Conservation (phyloP, 2,888 invertebrate genomes). For the Lepeophtheirus nordmannii region DNA sequence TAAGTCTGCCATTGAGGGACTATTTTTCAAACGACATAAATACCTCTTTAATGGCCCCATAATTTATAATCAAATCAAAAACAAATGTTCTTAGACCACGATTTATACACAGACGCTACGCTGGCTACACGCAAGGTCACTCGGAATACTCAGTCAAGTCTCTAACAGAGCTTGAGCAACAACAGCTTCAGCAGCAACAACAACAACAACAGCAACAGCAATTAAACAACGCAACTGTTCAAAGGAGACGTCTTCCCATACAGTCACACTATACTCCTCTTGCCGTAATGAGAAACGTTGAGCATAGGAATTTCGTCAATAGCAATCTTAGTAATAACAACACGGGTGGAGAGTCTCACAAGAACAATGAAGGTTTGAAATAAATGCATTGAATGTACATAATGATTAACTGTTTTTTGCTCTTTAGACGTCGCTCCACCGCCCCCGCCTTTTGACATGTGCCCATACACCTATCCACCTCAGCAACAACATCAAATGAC, state of each 20-base stretch:
- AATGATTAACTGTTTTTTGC: not conserved
- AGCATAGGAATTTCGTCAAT: not conserved
- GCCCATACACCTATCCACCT: not conserved
- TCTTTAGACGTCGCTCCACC: not conserved
- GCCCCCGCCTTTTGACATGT: not conserved
- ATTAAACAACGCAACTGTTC: not conserved
- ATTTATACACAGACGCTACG: not conserved
- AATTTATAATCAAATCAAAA: too few species aligned
- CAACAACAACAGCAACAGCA: not conserved
- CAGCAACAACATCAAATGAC: not conserved
- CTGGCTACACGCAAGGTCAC: not conserved
- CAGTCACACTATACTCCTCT: not conserved
- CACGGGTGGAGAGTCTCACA: not conserved
- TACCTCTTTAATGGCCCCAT: too few species aligned
- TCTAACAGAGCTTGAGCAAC: not conserved
- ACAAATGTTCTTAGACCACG: too few species aligned
- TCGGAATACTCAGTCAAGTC: slow-evolving; percentile 1
- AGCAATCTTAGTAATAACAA: not conserved
- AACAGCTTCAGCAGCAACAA: not conserved
- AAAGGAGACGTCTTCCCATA: not conserved
- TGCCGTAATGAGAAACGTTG: not conserved
- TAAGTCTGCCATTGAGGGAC: too few species aligned
- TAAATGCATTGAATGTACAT: not conserved
- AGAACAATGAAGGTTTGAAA: not conserved
- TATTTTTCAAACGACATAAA: too few species aligned